A percentile compares a stretch with the other conserved stretches of the same genome.
phyloP scores from a whole-genome alignment of 2,797 vertebrate species.

The Schizopygopsis malacanthus region DNA sequence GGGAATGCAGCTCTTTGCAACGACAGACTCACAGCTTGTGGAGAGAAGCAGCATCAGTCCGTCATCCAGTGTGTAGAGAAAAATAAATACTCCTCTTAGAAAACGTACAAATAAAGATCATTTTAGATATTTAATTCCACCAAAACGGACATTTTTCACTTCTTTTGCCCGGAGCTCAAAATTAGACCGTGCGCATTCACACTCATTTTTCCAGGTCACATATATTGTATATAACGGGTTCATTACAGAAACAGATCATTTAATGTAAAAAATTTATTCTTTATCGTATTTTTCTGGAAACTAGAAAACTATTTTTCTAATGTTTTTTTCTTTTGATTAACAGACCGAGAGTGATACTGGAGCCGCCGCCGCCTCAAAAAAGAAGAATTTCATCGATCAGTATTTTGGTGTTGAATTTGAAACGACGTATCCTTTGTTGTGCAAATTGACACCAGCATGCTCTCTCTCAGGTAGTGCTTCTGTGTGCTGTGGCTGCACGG shows the following conservation, averaged over 20 bases:
- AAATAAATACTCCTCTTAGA: no score
- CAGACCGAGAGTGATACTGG: conserved; percentile 82
- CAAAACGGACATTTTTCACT: accelerated
- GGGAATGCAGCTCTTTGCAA: no score
- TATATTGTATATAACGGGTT: neutral
- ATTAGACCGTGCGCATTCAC: neutral
- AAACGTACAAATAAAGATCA: no score
- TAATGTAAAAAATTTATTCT: neutral
- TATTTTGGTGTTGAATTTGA: conserved; percentile 98
- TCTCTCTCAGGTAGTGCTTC: neutral
- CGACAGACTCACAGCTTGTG: no score
- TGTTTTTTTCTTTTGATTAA: neutral
- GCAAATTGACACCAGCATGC: neutral
- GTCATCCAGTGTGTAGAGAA: no score
- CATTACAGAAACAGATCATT: neutral
- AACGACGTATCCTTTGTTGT: conserved; percentile 90
- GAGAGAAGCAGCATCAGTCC: no score
- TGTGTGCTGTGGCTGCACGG: neutral
- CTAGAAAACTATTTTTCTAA: neutral
- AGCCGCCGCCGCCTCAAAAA: conserved; percentile 81
- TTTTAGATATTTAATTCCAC: no score
- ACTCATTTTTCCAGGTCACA: neutral
- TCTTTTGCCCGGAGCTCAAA: neutral
- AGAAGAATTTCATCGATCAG: conserved; percentile 98
- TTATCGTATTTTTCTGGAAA: neutral